Conservation (phyloP, 53 echinoderm and acorn worm genomes). For the Echinarachnius parma region DNA sequence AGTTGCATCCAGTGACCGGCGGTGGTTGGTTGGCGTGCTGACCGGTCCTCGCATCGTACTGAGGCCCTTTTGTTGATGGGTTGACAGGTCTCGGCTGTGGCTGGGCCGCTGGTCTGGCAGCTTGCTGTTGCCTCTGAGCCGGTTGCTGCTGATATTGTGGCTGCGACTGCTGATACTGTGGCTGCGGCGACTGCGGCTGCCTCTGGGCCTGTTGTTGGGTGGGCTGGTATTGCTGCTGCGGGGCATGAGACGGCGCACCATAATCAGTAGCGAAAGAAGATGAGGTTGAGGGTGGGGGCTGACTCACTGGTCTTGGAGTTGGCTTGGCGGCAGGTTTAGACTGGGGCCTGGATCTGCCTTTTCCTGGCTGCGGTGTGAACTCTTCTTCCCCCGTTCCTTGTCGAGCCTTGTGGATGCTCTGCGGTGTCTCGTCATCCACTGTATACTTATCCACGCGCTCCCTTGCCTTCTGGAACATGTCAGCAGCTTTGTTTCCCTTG, state of each 20-base stretch:
- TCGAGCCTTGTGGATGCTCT: slow-evolving; percentile 5
- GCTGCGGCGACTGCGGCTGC: not conserved
- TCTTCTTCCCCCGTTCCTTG: not conserved
- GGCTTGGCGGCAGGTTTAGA: slow-evolving; percentile 5
- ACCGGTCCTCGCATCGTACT: slow-evolving; percentile 25
- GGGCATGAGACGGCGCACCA: not conserved
- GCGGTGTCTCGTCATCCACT: slow-evolving; percentile 54
- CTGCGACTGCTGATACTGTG: not conserved
- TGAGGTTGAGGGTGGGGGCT: not conserved
- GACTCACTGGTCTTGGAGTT: slow-evolving; percentile 19
- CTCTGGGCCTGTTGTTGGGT: not conserved
- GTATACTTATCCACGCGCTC: slow-evolving; percentile 64
- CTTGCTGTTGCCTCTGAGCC: slow-evolving; percentile 1
- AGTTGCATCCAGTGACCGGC: slow-evolving; percentile 49
- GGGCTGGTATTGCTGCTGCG: not conserved
- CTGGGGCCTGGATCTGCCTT: not conserved
- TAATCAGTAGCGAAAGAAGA: not conserved
- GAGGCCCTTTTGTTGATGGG: slow-evolving; percentile 7
- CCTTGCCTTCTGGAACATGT: slow-evolving; percentile 60
- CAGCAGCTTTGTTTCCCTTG: slow-evolving; percentile 52
- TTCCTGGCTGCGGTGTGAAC: not conserved
- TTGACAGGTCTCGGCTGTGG: slow-evolving; percentile 6
- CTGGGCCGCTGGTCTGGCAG: not conserved
- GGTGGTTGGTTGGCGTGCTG: slow-evolving; percentile 15
- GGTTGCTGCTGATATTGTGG: slow-evolving; percentile 8